Conservation (phyloP, 1,140 invertebrate species). For the Brachionus rubens region DNA sequence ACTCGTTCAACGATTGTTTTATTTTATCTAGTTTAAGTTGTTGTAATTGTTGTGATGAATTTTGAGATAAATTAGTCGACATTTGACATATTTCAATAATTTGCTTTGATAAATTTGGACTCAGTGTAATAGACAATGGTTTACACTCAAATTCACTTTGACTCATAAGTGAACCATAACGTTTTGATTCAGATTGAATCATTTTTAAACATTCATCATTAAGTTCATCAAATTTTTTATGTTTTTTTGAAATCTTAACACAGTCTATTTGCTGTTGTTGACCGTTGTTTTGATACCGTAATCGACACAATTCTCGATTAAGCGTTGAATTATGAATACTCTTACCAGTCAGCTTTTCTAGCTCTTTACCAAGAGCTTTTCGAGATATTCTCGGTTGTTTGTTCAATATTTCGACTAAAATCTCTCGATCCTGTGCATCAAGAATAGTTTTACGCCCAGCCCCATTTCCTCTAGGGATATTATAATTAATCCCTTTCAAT, state of each 20-base stretch:
- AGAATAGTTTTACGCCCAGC: slow-evolving; percentile 43
- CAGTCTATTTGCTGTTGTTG: background rate
- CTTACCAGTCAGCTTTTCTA: slow-evolving; percentile 41
- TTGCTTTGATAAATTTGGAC: background rate
- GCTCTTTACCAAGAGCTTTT: slow-evolving; percentile 28
- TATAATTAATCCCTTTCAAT: slow-evolving; percentile 43
- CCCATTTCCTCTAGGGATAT: slow-evolving; percentile 35
- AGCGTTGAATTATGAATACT: slow-evolving; percentile 44
- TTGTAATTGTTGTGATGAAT: background rate
- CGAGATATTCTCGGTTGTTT: slow-evolving; percentile 40
- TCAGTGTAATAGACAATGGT: background rate
- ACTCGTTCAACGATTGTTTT: background rate
- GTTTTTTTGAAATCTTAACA: background rate
- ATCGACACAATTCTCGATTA: slow-evolving; percentile 22
- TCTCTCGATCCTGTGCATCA: slow-evolving; percentile 39
- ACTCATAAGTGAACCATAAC: background rate
- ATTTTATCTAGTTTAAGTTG: slow-evolving; percentile 27
- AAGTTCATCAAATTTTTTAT: slow-evolving; percentile 10
- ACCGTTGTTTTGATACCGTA: slow-evolving; percentile 10
- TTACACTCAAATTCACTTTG: slow-evolving; percentile 35
- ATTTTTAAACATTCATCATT: slow-evolving; percentile 9
- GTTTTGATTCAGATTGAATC: background rate
- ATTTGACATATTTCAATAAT: slow-evolving; percentile 46
- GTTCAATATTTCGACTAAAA: slow-evolving; percentile 41
- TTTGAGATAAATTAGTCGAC: slow-evolving; percentile 11